A percentile compares a stretch with the other conserved stretches of the same genome.
Conservation (phyloP, 2,888 invertebrate species). For the Xestia sexstrigata region DNA sequence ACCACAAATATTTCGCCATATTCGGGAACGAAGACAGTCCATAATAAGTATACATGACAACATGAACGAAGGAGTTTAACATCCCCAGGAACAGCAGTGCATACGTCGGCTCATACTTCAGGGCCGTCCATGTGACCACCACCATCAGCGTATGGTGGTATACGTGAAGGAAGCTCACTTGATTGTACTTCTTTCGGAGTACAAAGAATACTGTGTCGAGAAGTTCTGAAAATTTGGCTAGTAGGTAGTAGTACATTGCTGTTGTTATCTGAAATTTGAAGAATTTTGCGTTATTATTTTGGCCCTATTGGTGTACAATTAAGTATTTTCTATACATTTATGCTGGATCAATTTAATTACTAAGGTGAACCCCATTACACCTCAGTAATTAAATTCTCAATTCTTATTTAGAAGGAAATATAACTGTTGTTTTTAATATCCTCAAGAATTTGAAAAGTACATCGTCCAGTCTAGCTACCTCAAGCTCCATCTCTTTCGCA, state of each 20-base stretch:
- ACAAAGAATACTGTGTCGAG: slow-evolving; percentile 96
- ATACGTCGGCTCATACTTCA: slow-evolving; percentile 63
- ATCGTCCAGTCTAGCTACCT: neutral
- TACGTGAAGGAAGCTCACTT: slow-evolving; percentile 95
- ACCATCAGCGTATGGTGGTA: slow-evolving; percentile 93
- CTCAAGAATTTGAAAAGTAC: neutral
- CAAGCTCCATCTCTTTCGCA: neutral
- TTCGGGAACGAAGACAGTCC: slow-evolving; percentile 92
- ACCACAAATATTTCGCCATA: slow-evolving; percentile 93
- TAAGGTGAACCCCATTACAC: too few relatives aligned
- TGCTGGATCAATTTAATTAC: neutral
- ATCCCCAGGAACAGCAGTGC: slow-evolving; percentile 46
- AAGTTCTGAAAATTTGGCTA: slow-evolving; percentile 93
- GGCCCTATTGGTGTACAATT: neutral
- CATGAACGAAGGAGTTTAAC: slow-evolving; percentile 88
- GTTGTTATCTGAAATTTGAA: slow-evolving; percentile 59
- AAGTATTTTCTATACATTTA: too few relatives aligned
- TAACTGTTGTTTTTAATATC: neutral
- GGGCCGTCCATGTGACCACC: slow-evolving; percentile 92
- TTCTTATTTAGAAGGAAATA: too few relatives aligned
- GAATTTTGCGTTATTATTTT: neutral
- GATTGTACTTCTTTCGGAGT: slow-evolving; percentile 92
- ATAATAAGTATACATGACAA: slow-evolving; percentile 95
- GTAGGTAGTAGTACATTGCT: slow-evolving; percentile 87
- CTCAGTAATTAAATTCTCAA: too few relatives aligned